These are phyloP conservation scores for Orestias chungarensis DNA, from an alignment of 2,797 vertebrate genomes.

Conservation along the genomic window DNA sequence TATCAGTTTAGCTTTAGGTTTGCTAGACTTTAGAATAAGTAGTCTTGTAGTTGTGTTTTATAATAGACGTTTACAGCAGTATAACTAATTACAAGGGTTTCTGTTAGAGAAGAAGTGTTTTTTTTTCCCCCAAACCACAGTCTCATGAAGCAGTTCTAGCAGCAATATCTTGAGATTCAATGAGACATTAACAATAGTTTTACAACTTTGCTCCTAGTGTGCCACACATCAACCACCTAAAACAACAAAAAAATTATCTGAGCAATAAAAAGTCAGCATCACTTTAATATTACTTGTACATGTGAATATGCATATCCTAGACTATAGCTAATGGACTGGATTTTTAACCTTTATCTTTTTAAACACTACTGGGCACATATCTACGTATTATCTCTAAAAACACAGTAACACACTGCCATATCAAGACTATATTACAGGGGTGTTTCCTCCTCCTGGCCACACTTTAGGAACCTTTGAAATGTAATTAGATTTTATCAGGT, in stretches of 20 bases:
- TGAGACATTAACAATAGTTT: slow-evolving; percentile 24
- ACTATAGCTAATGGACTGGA: not conserved
- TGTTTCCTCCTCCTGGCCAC: slow-evolving; percentile 53
- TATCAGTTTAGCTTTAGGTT: slow-evolving; percentile 80
- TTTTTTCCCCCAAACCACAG: slow-evolving; percentile 25
- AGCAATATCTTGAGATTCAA: slow-evolving; percentile 18
- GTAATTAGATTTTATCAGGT: slow-evolving; percentile 76
- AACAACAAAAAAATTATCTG: not conserved
- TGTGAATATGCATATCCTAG: slow-evolving; percentile 2
- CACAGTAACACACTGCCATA: slow-evolving; percentile 19
- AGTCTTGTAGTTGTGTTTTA: slow-evolving; percentile 77
- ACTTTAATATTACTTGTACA: slow-evolving; percentile 5
- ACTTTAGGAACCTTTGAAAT: slow-evolving; percentile 73
- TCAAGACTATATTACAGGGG: slow-evolving; percentile 33
- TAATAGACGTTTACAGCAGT: slow-evolving; percentile 65
- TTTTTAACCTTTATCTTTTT: not conserved
- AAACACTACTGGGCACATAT: slow-evolving; percentile 12
- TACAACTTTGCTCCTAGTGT: slow-evolving; percentile 20
- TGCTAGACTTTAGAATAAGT: slow-evolving; percentile 74
- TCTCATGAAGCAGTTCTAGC: slow-evolving; percentile 24
- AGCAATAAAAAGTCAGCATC: not conserved
- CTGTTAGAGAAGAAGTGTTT: slow-evolving; percentile 55
- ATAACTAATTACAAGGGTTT: slow-evolving; percentile 71
- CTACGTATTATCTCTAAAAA: slow-evolving; percentile 13
- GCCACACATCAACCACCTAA: too few relatives aligned